Evolutionary conservation across 2,888 invertebrate species (phyloP), one percentile per base, ranked within the genome.

Genomic region (Tholera decimalis): DNA sequence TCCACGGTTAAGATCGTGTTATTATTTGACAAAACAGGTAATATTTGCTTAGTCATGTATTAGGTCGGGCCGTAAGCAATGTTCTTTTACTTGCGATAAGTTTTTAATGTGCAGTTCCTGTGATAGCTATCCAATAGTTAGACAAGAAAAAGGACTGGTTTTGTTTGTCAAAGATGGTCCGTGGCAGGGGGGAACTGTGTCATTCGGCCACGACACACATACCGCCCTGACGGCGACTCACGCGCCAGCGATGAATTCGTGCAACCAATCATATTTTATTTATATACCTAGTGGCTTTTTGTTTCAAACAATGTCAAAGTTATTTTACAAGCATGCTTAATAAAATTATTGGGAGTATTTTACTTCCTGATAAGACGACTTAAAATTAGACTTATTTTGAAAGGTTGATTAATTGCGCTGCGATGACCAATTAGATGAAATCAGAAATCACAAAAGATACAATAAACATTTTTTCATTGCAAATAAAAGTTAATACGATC

Each of bases 151-250:
- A 88, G 88, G 89, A 89, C 87, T 83, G 91, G 88, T 88, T 90
- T 87, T 85, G 83, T 87, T 87, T 84, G 84, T 83, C 85, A 85
- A 88, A 88, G 86, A 88, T 87, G 87, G 88, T 81, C 80, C 84
- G 86, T 80, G 86, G 85, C 75, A 76, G 83, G 80, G 88, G 88
- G 87, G 91, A 95, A 91, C 91, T 91, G 90, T 93, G 95, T 91
- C 92, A 94, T 87, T 90, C 89, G 94, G 94, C 88, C 94, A 84
- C 91, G 94, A 83, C 94, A 93, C 79, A 94, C 93, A 94, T 94
- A 91, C 90, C 89, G 79, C 55, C 83, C 76, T 80, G 82, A 79
- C 76, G 79, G 80, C 86, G 77, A 84, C 87, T 89, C 91, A 90
- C 89, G 92, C 88, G 82, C 85, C 72, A 80, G 59, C 77, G 65